These are phyloP conservation scores for Nemurella pictetii DNA, from an alignment of 2,888 invertebrate genomes.

Conservation along the genomic window DNA sequence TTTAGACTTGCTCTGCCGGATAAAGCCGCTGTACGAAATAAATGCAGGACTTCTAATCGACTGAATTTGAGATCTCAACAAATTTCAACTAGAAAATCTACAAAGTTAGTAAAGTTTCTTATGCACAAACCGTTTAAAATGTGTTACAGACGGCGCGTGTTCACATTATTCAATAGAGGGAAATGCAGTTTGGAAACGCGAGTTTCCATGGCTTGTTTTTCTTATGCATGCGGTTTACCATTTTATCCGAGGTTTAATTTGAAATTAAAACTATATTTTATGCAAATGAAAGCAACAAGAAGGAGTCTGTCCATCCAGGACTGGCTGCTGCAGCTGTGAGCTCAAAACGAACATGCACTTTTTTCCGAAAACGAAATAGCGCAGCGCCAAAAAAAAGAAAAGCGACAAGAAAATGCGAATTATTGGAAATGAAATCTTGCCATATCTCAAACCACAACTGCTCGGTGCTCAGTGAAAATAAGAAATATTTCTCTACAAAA, in stretches of 20 bases:
- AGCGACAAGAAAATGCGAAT: neutral
- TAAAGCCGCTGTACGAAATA: neutral
- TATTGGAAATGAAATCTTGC: neutral
- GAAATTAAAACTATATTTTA: neutral
- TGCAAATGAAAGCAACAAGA: neutral
- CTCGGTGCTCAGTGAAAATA: neutral
- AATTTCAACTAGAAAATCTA: neutral
- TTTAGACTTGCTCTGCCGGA: neutral
- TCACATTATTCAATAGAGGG: neutral
- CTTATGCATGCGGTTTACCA: neutral
- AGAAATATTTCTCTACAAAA: neutral
- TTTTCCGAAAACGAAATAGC: neutral
- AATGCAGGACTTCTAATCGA: neutral
- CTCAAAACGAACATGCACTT: neutral
- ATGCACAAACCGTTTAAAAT: neutral
- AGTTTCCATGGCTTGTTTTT: neutral
- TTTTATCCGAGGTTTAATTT: neutral
- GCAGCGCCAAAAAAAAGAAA: neutral
- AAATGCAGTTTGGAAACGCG: neutral
- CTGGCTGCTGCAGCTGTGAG: neutral
- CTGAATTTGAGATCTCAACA: neutral
- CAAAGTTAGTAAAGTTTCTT: neutral
- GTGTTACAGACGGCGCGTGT: neutral
- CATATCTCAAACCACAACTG: neutral
- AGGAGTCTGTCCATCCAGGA: neutral